Evolutionary conservation across 2,113 vertebrate genomes (phyloP), one percentile per base, ranked within the genome.

Genomic region (Callipepla californica): DNA sequence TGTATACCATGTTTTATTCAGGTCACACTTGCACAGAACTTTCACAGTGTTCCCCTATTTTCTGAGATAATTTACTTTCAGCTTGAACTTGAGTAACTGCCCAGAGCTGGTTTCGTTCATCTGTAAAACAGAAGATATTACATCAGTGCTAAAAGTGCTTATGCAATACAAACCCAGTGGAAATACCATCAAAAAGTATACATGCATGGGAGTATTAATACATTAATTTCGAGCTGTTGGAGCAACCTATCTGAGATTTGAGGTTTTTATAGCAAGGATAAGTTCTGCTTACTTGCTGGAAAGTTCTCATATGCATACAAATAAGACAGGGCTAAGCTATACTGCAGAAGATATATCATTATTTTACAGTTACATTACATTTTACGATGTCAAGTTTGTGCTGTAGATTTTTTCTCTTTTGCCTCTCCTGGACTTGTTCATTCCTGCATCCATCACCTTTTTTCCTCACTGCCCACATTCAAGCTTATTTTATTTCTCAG

Each of bases 21-120:
- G 83, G 63, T 86, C 74, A 93, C 80, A 70, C 53, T 92, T 61
- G 28, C 72, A 22, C 32, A 63, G 72, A 88, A 80, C 62, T 80
- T 86, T 72, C 79, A 59, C n/a, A 77, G 51, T 45, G 74, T 85
- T 94, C 76, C 55, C 51, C 66, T 61, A n/a, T 67, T 88, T 68
- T 91, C 61, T 67, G 89, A 78, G 65, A 84, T 70, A 58, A 91
- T 94, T 95, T 94, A 82, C 68, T 85, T 96, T 68, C 47, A 80
- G 70, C n/a, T 93, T 82, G 84, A 78, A 94, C 70, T 66, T 48
- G 58, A 80, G 18, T 81, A 93, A 95, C 72, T 94, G 45, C 63
- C 45, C 84, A 67, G 58, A 65, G 68, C 66, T 85, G 25, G n/a
- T 80, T 96, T 76, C 87, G 61, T 42, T 90, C 75, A 78, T 61